Base-by-base conservation (phyloP, 2,888 invertebrate genomes). In the Selenia dentaria region DNA sequence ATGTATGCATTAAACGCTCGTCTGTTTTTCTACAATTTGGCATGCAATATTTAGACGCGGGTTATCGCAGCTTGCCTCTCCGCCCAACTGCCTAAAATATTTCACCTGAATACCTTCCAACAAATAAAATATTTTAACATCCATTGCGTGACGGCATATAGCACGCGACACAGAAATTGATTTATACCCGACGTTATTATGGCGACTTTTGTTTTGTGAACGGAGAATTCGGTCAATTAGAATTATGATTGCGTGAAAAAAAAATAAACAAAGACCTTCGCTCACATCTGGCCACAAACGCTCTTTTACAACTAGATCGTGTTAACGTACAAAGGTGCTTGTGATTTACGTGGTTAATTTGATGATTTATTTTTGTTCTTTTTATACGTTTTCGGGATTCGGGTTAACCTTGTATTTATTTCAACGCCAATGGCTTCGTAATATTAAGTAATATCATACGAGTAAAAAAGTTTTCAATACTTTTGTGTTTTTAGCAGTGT, bases 91-190 rank as follows among this genome's bases (percentile, higher is more conserved):
- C 47, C 47, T 37, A 45, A 45, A 46, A 71, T 71, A 78, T 76
- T 78, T 73, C 63, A 74, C 59, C 52, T 65, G 67, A 74, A 74
- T 67, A 62, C 64, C 55, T 45, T 38, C 46, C 22, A 59, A 62
- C 57, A 56, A 60, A 64, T 58, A 52, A 62, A 57, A 49, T 67
- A 66, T 67, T 74, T 71, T 69, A 64, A 74, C 64, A 71, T 70
- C 59, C 69, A 70, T 83, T 78, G 86, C 85, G 83, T 85, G 84
- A 74, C 76, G 51, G 59, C 60, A 64, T 43, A 57, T 37, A 54
- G 52, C 84, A 83, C 83, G 82, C 85, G 67, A 83, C 70, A 55
- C 64, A 66, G 59, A 64, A 70, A 74, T 76, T 73, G 75, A 74
- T 79, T 81, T 77, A 77, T 74, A 69, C 68, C 65, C 54, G 62